Evolutionary conservation across 2,797 vertebrate species (phyloP).

Genomic region (Phrynocephalus vlangalii): DNA sequence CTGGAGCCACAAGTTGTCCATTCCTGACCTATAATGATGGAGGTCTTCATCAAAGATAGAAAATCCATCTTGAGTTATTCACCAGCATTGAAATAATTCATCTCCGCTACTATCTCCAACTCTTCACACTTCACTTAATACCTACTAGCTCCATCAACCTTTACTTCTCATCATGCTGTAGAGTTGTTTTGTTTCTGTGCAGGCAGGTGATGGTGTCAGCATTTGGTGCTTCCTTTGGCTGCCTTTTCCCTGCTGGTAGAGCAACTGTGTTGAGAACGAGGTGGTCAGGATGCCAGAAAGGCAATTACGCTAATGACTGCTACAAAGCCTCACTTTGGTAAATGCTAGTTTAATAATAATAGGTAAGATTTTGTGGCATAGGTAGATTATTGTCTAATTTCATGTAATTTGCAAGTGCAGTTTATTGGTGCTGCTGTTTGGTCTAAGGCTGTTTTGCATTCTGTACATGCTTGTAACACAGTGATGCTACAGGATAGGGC

Average conservation of each 20-base stretch:
- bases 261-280: background rate
- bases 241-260: background rate
- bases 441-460: background rate
- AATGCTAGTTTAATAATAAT: background rate
- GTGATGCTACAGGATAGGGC: background rate
- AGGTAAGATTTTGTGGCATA: background rate
- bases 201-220: background rate
- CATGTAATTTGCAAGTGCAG: background rate
- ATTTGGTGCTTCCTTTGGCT: background rate
- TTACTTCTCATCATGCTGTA: background rate
- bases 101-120: too few species aligned
- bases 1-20: background rate
- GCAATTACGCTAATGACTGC: constrained; percentile 18
- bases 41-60: background rate
- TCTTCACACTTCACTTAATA: background rate
- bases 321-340: constrained; percentile 8
- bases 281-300: background rate
- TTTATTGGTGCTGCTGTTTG: background rate
- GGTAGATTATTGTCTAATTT: background rate
- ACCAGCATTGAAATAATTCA: background rate
- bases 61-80: background rate
- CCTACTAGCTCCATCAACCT: background rate
- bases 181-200: accelerated
- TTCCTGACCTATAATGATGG: background rate
- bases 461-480: background rate